These are phyloP conservation scores for Galeopsomyia nigrocyanea DNA, from an alignment of 2,888 invertebrate species.

Conservation along the genomic window DNA sequence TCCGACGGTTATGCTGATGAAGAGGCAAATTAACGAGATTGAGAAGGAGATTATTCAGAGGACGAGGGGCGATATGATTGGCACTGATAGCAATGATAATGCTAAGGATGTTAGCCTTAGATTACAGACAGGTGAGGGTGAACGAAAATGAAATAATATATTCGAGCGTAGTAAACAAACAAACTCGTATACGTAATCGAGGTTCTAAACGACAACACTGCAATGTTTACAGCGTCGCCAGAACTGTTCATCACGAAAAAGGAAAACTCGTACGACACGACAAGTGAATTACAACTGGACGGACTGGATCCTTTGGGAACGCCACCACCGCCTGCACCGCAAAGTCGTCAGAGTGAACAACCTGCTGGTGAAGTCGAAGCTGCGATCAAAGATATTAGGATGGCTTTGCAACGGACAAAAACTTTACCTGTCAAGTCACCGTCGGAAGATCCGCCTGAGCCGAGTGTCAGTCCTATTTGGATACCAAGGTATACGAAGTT, in stretches of 20 bases:
- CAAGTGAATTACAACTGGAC: constrained; percentile 74
- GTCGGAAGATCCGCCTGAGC: constrained; percentile 69
- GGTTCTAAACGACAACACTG: no score
- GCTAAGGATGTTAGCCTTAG: constrained; percentile 60
- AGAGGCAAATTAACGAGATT: constrained; percentile 80
- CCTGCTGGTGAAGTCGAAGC: constrained; percentile 71
- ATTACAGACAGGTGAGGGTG: constrained; percentile 38
- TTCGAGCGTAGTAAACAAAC: constrained; percentile 54
- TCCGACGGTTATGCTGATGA: constrained; percentile 76
- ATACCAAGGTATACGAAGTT: constrained; percentile 74
- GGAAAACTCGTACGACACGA: constrained; percentile 64
- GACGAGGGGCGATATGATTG: constrained; percentile 69
- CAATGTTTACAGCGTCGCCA: constrained; percentile 57
- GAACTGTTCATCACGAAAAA: constrained; percentile 65
- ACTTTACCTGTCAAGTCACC: constrained; percentile 73
- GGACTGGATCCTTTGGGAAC: constrained; percentile 79
- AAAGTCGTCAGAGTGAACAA: constrained; percentile 63
- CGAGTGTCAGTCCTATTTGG: constrained; percentile 77
- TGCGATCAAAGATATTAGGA: constrained; percentile 86
- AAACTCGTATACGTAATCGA: not conserved
- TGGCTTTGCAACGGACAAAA: constrained; percentile 82
- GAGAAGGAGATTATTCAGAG: constrained; percentile 78
- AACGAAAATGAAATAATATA: constrained; percentile 54
- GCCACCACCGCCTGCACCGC: constrained; percentile 66
- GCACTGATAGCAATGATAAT: constrained; percentile 58